Evolutionary conservation across 2,113 vertebrate species (phyloP).

Genomic region (Excalfactoria chinensis): DNA sequence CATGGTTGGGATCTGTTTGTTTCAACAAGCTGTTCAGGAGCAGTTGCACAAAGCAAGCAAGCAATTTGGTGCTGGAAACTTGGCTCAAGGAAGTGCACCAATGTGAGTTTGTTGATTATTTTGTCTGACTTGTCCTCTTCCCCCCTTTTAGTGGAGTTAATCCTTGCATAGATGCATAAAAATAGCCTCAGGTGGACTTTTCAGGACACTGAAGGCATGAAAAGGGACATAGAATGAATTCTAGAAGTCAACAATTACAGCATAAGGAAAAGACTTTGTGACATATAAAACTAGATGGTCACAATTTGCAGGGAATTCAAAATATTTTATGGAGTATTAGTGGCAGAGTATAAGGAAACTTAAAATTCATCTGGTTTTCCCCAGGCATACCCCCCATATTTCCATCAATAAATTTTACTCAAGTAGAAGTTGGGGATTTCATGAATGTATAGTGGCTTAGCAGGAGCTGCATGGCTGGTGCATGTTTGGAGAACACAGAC

Average conservation of each 20-base stretch:
- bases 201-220: neutral
- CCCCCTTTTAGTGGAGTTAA: neutral
- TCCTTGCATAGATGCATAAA: neutral
- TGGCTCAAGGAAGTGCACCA: neutral
- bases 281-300: neutral
- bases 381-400: neutral
- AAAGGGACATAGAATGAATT: neutral
- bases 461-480: neutral
- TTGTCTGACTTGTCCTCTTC: neutral
- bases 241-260: neutral
- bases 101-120: neutral
- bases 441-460: constrained; percentile 38
- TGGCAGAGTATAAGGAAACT: neutral
- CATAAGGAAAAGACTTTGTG: neutral
- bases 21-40: neutral
- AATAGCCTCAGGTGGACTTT: neutral
- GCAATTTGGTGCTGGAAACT: neutral
- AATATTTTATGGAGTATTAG: constrained; percentile 30
- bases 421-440: constrained; percentile 11
- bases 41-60: neutral
- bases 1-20: neutral
- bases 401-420: constrained; percentile 43
- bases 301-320: neutral
- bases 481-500: neutral
- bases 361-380: constrained; percentile 22